These are phyloP conservation scores for Naja naja DNA, from an alignment of 2,113 vertebrate genomes.

Conservation along the genomic window DNA sequence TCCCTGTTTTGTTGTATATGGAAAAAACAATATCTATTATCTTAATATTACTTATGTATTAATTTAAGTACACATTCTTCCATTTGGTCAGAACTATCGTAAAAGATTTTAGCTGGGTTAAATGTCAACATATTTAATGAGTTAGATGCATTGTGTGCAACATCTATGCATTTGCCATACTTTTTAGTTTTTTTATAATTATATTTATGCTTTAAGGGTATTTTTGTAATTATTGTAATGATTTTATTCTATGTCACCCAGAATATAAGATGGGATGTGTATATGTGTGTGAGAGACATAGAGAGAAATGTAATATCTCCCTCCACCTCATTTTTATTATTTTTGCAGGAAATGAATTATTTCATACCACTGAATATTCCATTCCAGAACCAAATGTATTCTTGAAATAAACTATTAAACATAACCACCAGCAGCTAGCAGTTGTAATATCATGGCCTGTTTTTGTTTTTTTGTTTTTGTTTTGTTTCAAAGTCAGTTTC, in stretches of 20 bases:
- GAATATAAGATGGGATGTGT: neutral
- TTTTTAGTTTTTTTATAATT: neutral
- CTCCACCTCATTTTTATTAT: neutral
- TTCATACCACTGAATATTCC: slow-evolving; percentile 47
- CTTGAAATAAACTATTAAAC: slow-evolving; percentile 47
- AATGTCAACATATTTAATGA: neutral
- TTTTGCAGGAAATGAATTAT: neutral
- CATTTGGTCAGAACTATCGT: neutral
- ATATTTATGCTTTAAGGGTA: neutral
- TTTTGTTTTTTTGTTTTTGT: neutral
- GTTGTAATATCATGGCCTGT: neutral
- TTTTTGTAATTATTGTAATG: neutral
- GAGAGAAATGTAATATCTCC: neutral
- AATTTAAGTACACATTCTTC: neutral
- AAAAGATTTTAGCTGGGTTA: neutral
- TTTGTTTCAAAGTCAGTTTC: slow-evolving; percentile 44
- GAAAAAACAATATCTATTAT: neutral
- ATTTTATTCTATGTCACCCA: neutral
- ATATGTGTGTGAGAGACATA: neutral
- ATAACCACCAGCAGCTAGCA: neutral
- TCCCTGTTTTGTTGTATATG: neutral
- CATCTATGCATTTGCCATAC: neutral
- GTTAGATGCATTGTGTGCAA: neutral
- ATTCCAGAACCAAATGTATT: slow-evolving; percentile 32
- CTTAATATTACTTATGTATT: neutral